A percentile compares a stretch with the other conserved stretches of the same genome.
Evolutionary conservation across 2,113 vertebrate species (phyloP).

Genomic region (Alligator mississippiensis): DNA sequence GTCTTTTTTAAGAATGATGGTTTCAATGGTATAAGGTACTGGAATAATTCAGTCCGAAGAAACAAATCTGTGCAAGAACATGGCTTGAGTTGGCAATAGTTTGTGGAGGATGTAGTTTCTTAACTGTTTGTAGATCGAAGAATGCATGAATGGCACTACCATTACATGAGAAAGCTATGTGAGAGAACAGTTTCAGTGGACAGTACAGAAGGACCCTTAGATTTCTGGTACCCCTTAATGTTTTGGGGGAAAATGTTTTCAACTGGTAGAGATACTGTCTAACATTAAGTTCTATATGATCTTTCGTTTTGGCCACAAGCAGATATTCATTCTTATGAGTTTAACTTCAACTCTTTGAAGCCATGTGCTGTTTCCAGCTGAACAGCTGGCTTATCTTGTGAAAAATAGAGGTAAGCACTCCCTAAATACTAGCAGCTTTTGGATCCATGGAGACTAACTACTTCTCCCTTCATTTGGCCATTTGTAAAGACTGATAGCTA

Average conservation of each 20-base stretch:
- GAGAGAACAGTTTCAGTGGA: neutral
- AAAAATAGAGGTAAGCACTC: neutral
- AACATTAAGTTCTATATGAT: neutral
- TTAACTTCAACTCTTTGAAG: constrained; percentile 20
- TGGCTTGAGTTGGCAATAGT: neutral
- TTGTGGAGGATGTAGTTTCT: neutral
- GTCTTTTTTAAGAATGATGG: neutral
- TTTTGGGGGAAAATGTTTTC: neutral
- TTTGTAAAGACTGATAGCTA: neutral
- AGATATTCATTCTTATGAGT: neutral
- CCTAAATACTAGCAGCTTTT: neutral
- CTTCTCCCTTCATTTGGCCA: neutral
- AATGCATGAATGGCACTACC: neutral
- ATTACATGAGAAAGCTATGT: neutral
- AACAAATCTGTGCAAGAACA: neutral
- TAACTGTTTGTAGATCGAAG: neutral
- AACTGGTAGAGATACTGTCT: neutral
- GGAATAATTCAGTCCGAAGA: neutral
- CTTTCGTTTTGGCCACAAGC: neutral
- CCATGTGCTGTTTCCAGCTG: neutral
- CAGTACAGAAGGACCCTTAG: neutral
- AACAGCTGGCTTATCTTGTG: neutral
- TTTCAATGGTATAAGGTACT: neutral
- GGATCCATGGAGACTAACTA: neutral
- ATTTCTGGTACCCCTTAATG: neutral